Percentiles rank a stretch among this genome's conserved stretches.
Conservation (phyloP, 2,113 vertebrate species). For the Anser cygnoides region DNA sequence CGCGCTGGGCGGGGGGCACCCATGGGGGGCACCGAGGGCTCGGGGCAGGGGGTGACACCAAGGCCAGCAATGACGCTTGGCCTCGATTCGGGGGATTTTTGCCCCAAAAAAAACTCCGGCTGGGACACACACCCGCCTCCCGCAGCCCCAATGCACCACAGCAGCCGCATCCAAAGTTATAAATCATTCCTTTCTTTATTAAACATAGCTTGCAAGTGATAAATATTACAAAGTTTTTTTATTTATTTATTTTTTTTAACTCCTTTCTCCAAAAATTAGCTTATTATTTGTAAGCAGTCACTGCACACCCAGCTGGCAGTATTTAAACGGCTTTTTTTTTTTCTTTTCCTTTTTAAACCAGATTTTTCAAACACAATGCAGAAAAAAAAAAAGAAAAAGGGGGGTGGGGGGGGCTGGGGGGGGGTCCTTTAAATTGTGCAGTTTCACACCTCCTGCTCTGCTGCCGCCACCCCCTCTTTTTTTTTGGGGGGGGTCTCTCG, state of each 20-base stretch:
- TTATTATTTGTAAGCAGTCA: constrained; percentile 93
- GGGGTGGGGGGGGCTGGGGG: too few species aligned
- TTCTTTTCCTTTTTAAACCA: constrained; percentile 70
- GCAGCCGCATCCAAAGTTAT: constrained; percentile 70
- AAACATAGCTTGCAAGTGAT: constrained; percentile 99
- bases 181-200: constrained; percentile 99
- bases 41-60: too few species aligned
- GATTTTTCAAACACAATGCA: constrained; percentile 87
- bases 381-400: constrained; percentile 75
- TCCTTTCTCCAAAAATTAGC: constrained; percentile 92
- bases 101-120: background rate
- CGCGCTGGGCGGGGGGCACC: too few species aligned
- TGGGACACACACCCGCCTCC: too few species aligned
- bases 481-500: too few species aligned
- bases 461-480: too few species aligned
- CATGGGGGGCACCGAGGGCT: too few species aligned
- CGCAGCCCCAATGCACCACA: background rate
- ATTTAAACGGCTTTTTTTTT: constrained; percentile 72
- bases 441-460: too few species aligned
- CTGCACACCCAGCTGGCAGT: constrained; percentile 90
- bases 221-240: constrained; percentile 98
- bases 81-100: background rate
- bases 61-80: too few species aligned
- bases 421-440: too few species aligned
- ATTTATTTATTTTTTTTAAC: constrained; percentile 42